These are phyloP conservation scores for Eristalis tenax DNA, from an alignment of 2,888 invertebrate species.

Conservation along the genomic window DNA sequence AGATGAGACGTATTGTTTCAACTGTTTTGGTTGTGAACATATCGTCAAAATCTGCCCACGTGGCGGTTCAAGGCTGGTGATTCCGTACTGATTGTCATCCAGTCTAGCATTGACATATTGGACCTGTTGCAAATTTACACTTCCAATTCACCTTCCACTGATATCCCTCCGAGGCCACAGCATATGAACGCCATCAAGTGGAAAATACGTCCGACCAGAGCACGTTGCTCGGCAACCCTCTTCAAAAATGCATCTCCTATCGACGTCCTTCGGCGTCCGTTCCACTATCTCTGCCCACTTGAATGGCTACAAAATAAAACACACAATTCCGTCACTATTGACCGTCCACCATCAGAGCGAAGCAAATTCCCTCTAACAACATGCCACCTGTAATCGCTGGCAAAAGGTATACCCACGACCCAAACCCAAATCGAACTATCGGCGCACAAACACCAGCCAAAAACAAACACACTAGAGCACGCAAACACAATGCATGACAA, in stretches of 20 bases:
- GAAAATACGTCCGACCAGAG: no score
- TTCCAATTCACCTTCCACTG: no score
- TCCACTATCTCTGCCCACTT: not conserved
- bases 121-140: no score
- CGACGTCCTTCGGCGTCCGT: not conserved
- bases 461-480: constrained; percentile 9
- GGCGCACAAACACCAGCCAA: constrained; percentile 17
- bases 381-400: not conserved
- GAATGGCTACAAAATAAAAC: not conserved
- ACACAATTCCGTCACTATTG: not conserved
- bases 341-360: not conserved
- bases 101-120: no score
- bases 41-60: no score
- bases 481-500: constrained; percentile 35
- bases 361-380: not conserved
- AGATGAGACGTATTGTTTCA: no score
- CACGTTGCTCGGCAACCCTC: not conserved
- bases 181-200: no score
- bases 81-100: no score
- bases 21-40: no score
- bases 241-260: not conserved
- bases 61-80: no score
- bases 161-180: no score
- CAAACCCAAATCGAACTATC: constrained; percentile 34
- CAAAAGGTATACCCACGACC: not conserved